Evolutionary conservation across 1,140 invertebrate genomes (phyloP).

Genomic region (Drosophila setifemur): DNA sequence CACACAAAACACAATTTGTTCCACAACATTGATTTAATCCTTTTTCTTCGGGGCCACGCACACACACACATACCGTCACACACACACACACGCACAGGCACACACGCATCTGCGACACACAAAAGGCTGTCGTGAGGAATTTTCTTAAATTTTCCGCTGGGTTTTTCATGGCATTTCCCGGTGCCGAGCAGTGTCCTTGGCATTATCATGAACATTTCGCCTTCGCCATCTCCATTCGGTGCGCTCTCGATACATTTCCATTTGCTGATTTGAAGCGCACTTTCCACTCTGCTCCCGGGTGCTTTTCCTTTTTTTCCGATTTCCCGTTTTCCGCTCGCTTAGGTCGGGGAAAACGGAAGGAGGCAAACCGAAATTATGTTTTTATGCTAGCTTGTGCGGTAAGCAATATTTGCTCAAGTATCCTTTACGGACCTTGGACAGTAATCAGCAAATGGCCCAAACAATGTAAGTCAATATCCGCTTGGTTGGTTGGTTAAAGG

Average conservation of each 20-base stretch:
- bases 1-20: constrained; percentile 47
- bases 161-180: constrained; percentile 45
- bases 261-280: constrained; percentile 58
- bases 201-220: constrained; percentile 55
- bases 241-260: constrained; percentile 53
- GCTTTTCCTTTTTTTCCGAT: constrained; percentile 5
- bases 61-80: constrained; percentile 16
- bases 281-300: constrained; percentile 25
- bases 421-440: constrained; percentile 23
- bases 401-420: constrained; percentile 42
- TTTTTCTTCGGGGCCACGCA: constrained; percentile 46
- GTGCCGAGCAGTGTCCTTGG: constrained; percentile 29
- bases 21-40: constrained; percentile 63
- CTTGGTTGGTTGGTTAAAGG: neutral
- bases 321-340: constrained; percentile 51
- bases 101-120: too few relatives aligned
- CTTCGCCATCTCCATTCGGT: constrained; percentile 7
- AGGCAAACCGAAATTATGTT: constrained; percentile 39
- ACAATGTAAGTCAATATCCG: neutral
- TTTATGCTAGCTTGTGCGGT: constrained; percentile 37
- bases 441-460: constrained; percentile 28
- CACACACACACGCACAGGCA: constrained; percentile 2
- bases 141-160: constrained; percentile 56
- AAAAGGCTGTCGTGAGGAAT: constrained; percentile 39
- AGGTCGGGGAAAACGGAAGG: constrained; percentile 23